Percentiles rank a stretch among this genome's conserved stretches.
Evolutionary conservation across 2,797 vertebrate genomes (phyloP).

Genomic region (Lophius americanus): DNA sequence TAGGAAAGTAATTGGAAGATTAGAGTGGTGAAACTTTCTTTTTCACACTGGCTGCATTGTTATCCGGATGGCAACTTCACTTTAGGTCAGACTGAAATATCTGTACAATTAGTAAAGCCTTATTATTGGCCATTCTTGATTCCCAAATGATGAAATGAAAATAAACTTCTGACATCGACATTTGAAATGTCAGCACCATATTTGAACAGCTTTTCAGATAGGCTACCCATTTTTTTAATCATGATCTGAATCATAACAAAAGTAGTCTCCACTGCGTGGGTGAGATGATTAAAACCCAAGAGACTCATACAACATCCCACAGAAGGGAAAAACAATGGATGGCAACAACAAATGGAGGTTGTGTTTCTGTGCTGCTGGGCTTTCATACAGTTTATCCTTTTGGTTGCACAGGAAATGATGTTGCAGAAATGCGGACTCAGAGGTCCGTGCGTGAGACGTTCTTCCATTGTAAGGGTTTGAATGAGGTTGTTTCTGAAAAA

Average conservation of each 20-base stretch:
- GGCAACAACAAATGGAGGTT: slow-evolving; percentile 14
- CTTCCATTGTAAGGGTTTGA: not conserved
- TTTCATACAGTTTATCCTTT: slow-evolving; percentile 17
- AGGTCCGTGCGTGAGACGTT: slow-evolving; percentile 38
- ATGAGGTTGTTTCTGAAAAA: not conserved
- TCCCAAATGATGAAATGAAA: too few relatives aligned
- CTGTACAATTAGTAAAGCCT: not conserved
- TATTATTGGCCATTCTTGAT: too few relatives aligned
- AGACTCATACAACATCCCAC: slow-evolving; percentile 40
- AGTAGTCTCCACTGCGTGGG: slow-evolving; percentile 36
- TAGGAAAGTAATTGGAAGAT: slow-evolving; percentile 6
- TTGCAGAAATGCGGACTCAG: slow-evolving; percentile 16
- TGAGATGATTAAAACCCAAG: slow-evolving; percentile 21
- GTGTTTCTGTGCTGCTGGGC: slow-evolving; percentile 1
- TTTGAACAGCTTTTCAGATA: slow-evolving; percentile 2
- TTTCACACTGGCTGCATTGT: too few relatives aligned
- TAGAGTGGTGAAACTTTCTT: too few relatives aligned
- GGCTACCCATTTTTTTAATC: slow-evolving; percentile 12
- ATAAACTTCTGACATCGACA: slow-evolving; percentile 5
- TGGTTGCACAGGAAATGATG: slow-evolving; percentile 25
- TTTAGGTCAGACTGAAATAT: not conserved
- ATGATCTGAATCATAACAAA: slow-evolving; percentile 31
- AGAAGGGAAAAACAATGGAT: slow-evolving; percentile 9
- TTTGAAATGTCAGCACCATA: slow-evolving; percentile 3
- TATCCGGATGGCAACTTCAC: too few relatives aligned